Conservation (phyloP, 2,888 invertebrate genomes). For the Gortyna flavago region DNA sequence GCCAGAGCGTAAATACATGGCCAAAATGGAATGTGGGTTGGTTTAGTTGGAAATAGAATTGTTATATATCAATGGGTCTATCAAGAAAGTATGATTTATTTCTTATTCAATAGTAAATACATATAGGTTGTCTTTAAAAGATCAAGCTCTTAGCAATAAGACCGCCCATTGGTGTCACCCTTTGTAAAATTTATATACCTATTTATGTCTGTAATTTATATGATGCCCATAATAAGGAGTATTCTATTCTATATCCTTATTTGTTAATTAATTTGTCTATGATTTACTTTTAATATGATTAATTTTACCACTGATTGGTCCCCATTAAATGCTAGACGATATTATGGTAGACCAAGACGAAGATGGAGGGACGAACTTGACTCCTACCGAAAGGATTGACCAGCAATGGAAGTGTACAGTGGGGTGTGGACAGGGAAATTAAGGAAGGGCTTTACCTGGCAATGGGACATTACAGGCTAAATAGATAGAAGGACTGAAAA, state of each 20-base stretch:
- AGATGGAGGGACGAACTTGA: neutral
- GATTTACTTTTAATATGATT: neutral
- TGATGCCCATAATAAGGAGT: too few species aligned
- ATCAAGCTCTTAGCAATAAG: too few species aligned
- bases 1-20: neutral
- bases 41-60: neutral
- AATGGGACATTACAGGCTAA: neutral
- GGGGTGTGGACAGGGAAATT: neutral
- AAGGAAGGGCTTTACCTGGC: neutral
- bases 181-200: too few species aligned
- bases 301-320: neutral
- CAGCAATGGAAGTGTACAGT: neutral
- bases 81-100: neutral
- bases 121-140: too few species aligned
- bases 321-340: neutral
- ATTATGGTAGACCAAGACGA: neutral
- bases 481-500: neutral
- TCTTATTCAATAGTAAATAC: too few species aligned
- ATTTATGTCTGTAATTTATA: too few species aligned
- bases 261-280: neutral
- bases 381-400: neutral
- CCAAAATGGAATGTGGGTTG: neutral
- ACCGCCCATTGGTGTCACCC: too few species aligned
- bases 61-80: neutral
- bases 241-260: neutral